Evolutionary conservation across 2,113 vertebrate species (phyloP), one percentile per base, ranked within the genome.

Genomic region (Synodontis membranacea): DNA sequence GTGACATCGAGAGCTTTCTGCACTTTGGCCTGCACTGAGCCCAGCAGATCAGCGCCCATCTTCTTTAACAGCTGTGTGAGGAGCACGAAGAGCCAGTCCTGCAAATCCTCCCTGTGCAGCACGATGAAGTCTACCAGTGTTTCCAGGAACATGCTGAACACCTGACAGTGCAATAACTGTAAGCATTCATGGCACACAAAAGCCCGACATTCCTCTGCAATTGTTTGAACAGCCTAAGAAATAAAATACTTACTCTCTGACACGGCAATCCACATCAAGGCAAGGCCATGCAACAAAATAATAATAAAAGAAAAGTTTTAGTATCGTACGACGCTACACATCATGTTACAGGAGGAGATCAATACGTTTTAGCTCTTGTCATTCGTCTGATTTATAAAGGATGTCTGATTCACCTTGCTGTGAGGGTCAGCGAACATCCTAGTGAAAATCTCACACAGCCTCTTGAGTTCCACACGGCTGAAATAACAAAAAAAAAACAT

Each of bases 91-190:
- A 98, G 93, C 97, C 97, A 98, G 88, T 98, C 97, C 88, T 97
- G 97, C 83, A 98, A 93, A 81, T 98, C 97, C 14, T 97, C 97
- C 91, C 96, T 95, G 93, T 98, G 97, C 76, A 98, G 94, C 64
- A 93, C 91, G 87, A 98, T 95, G 92, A 98, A 98, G 93, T 97
- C 97, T 72, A 97, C 97, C 87, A 98, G 93, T 0, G 97, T 98
- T 93, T 98, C 97, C 94, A 98, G 93, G 93, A 98, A 98, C 97
- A 98, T 97, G 93, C 97, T 98, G 95, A 98, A 98, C 50, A 98
- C 97, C 97, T 98, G 93, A 70, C 39, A 68, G 19, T 8, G 52
- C 0, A 34, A 82, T 4, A 21, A 11, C 7, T 11, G 34, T 7
- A 39, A 42, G 21, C 34, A 42, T 15, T 58, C 23, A 80, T 7